Evolutionary conservation across 2,797 vertebrate species (phyloP), one percentile per base, ranked within the genome.

Genomic region (Kryptolebias ocellatus): DNA sequence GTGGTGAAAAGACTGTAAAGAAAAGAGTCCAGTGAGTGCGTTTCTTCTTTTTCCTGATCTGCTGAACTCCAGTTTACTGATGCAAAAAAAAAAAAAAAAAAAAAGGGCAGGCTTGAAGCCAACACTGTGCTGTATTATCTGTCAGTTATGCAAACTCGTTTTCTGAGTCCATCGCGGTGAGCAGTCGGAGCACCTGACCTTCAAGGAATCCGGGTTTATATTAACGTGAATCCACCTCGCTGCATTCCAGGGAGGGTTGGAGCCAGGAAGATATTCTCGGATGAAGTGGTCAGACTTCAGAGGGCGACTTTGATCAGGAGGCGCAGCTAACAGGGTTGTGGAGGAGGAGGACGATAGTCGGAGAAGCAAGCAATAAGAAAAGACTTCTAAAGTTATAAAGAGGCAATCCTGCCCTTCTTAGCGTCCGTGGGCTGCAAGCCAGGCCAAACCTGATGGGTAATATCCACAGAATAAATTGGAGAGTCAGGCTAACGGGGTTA

Each of bases 231-330:
- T 68, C 60, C 75, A 74, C 67, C 67, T 83, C 79, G 73, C 71
- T 74, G 70, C 51, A 60, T 74, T 84, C 60, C 64, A 69, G 73
- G 74, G 72, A 75, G 62, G 64, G 79, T 60, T 65, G 27, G 55
- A 70, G 76, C 64, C 71, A 74, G 63, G 67, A 80, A 85, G 53
- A 87, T 80, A 67, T 72, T 78, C 74, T 63, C 54, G 65, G 67
- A 74, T 86, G 72, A 75, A 63, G 89, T 82, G 77, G 24, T 29
- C 63, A 17, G 57, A 81, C 78, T 83, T 78, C 77, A 83, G 80
- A 72, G 86, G 81, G 64, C 74, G 65, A 61, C 88, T 93, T 92
- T 93, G 90, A 93, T 94, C 89, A 89, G 60, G 37, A 67, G 72
- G 79, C 80, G 83, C 81, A 51, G 81, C 83, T 86, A 87, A 88